Evolutionary conservation across 2,797 vertebrate genomes (phyloP).

Genomic region (Pseudomugil tenellus): DNA sequence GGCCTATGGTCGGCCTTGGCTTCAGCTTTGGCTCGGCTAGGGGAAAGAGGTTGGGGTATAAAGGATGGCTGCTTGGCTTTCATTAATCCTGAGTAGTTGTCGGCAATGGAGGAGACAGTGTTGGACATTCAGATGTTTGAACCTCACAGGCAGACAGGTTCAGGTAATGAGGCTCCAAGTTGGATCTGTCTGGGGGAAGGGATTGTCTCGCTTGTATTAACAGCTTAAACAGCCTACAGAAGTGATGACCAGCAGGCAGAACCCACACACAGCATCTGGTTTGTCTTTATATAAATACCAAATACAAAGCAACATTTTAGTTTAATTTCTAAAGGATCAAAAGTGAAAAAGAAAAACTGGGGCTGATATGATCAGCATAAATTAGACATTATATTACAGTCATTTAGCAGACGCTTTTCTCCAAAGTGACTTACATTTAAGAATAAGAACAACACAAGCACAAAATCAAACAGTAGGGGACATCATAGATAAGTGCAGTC

Average conservation of each 20-base stretch:
- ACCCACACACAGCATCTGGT: background rate
- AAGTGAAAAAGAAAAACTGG: background rate
- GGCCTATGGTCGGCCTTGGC: constrained; percentile 88
- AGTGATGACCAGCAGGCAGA: background rate
- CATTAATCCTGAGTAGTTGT: constrained; percentile 84
- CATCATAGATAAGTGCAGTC: too few relatives aligned
- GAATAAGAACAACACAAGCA: too few relatives aligned
- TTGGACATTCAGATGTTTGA: constrained; percentile 46
- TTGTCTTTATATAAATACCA: background rate
- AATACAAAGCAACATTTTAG: background rate
- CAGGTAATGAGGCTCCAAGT: constrained; percentile 45
- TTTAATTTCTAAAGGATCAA: background rate
- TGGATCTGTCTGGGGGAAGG: constrained; percentile 20
- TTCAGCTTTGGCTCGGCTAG: constrained; percentile 74
- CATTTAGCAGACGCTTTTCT: too few relatives aligned
- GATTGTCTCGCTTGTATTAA: background rate
- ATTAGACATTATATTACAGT: background rate
- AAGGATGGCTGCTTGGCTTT: constrained; percentile 87
- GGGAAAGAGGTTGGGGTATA: constrained; percentile 68
- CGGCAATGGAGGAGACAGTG: constrained; percentile 51
- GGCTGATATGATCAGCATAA: background rate
- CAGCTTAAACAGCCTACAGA: background rate
- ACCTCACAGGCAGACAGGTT: constrained; percentile 37
- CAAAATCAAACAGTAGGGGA: too few relatives aligned
- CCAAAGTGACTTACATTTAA: too few relatives aligned